Evolutionary conservation across 2,888 invertebrate species (phyloP).

Genomic region (Morpho achilles): DNA sequence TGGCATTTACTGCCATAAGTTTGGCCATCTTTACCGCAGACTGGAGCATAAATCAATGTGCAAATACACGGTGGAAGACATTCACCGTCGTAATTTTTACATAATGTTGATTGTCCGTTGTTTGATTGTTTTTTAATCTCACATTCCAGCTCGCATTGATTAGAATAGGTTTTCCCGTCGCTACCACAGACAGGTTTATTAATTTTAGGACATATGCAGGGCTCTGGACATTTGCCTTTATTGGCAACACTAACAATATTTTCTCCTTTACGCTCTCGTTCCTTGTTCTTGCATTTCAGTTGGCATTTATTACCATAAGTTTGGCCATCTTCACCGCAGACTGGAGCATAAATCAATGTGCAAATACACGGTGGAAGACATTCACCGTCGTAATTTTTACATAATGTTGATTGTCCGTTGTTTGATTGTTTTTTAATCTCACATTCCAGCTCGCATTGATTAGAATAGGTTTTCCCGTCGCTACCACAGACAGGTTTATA

Average conservation of each 20-base stretch:
- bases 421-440: slow-evolving; percentile 6
- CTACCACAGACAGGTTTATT: slow-evolving; percentile 24
- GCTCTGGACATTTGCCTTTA: slow-evolving; percentile 13
- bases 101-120: slow-evolving; percentile 4
- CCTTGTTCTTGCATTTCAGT: no score
- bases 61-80: not conserved
- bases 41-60: not conserved
- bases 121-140: not conserved
- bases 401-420: not conserved
- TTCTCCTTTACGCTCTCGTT: no score
- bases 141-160: slow-evolving; percentile 8
- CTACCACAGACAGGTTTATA: slow-evolving; percentile 16
- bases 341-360: no score
- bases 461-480: slow-evolving; percentile 25
- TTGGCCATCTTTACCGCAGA: slow-evolving; percentile 27
- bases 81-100: slow-evolving; percentile 3
- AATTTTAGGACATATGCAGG: slow-evolving; percentile 18
- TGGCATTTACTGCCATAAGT: slow-evolving; percentile 34
- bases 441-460: slow-evolving; percentile 19
- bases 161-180: slow-evolving; percentile 11
- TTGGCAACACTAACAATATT: no score
- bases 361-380: no score
- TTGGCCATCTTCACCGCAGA: no score
- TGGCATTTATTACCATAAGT: no score
- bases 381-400: not conserved